phyloP scores from a whole-genome alignment of 2,113 vertebrate species.

The Otus sunia region DNA sequence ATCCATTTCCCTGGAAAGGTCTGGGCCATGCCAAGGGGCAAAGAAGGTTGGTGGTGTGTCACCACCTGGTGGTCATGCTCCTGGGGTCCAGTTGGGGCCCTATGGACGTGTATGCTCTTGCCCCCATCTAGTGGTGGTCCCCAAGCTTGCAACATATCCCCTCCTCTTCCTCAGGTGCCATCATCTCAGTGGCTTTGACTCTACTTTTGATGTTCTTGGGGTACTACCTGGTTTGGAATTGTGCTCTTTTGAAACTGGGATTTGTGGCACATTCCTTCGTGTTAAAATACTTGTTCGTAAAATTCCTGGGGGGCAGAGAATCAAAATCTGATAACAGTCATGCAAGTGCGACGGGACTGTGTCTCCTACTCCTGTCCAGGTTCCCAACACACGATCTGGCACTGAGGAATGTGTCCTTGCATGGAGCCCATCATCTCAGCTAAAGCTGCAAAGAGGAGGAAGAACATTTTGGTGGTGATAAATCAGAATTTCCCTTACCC shows the following conservation, averaged over 20 bases:
- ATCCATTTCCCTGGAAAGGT: not conserved
- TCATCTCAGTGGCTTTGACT: not conserved
- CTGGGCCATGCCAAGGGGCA: not conserved
- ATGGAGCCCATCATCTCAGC: not conserved
- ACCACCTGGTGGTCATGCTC: not conserved
- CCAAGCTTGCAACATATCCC: not conserved
- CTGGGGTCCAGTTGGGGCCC: not conserved
- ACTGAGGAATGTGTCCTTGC: not conserved
- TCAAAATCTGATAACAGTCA: not conserved
- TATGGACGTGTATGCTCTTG: not conserved
- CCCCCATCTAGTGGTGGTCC: conserved; percentile 52
- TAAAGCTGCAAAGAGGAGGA: not conserved
- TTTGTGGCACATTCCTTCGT: not conserved
- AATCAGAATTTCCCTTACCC: not conserved
- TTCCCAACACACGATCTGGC: not conserved
- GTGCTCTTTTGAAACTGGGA: not conserved
- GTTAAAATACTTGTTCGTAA: not conserved
- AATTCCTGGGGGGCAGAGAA: not conserved
- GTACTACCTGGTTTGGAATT: not conserved
- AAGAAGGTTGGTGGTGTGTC: not conserved
- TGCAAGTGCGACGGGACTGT: not conserved
- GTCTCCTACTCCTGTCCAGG: not conserved
- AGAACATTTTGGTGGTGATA: not conserved
- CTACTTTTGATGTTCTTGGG: not conserved
- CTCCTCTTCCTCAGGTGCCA: not conserved